These are phyloP conservation scores for Saturnia japonica DNA, from an alignment of 2,888 invertebrate species.

Conservation along the genomic window DNA sequence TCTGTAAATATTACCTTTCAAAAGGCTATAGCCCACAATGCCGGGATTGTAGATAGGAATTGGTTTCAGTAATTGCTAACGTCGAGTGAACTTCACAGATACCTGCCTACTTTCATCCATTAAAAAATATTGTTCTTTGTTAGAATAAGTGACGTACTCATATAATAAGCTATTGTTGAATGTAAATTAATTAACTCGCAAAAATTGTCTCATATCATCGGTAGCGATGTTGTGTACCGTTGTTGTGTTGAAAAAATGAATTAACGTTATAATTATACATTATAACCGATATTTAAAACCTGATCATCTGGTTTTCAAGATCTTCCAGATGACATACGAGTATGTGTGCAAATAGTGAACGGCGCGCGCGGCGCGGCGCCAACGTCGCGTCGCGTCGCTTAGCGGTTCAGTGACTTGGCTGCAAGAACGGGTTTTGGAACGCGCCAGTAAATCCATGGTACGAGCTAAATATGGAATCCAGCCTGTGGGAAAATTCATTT, in stretches of 20 bases:
- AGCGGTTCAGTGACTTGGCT: slow-evolving; percentile 15
- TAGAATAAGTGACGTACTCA: not conserved
- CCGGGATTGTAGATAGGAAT: not conserved
- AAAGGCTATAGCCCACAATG: not conserved
- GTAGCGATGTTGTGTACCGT: not conserved
- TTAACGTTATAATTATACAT: not conserved
- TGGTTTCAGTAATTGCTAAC: too few relatives aligned
- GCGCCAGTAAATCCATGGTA: not conserved
- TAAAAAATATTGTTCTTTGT: not conserved
- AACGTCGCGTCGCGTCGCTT: not conserved
- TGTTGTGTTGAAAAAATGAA: not conserved
- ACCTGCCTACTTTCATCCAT: not conserved
- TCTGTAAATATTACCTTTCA: not conserved
- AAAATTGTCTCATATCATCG: not conserved
- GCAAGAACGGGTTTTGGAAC: slow-evolving; percentile 4
- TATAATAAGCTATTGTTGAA: not conserved
- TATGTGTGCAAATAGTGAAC: slow-evolving; percentile 10
- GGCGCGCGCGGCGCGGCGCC: not conserved
- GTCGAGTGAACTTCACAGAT: too few relatives aligned
- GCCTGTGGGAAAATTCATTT: not conserved
- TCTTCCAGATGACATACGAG: not conserved
- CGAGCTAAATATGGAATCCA: slow-evolving; percentile 6
- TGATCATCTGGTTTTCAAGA: not conserved
- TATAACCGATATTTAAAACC: not conserved
- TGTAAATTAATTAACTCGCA: not conserved